phyloP scores from a whole-genome alignment of 2,113 vertebrate species.

The Hippocampus guttulatus region DNA sequence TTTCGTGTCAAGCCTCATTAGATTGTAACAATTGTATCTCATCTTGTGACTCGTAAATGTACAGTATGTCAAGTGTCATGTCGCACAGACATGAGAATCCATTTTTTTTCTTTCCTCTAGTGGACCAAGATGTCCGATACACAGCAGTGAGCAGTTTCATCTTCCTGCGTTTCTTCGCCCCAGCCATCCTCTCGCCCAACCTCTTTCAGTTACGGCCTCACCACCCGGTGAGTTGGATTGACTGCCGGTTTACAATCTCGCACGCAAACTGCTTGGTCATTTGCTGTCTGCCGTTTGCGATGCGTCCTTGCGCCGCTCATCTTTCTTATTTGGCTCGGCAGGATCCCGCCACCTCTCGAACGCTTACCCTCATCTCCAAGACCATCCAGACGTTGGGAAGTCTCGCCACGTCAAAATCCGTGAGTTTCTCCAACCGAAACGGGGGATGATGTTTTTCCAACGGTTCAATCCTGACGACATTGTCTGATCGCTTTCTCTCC shows the following conservation, averaged over 20 bases:
- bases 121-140: slow-evolving; percentile 90
- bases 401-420: slow-evolving; percentile 96
- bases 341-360: slow-evolving; percentile 92
- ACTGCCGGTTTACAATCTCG: neutral
- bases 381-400: slow-evolving; percentile 97
- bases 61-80: neutral
- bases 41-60: neutral
- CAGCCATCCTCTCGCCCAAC: slow-evolving; percentile 95
- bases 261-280: neutral
- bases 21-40: neutral
- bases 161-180: slow-evolving; percentile 96
- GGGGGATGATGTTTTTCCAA: neutral
- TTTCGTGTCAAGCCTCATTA: neutral
- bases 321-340: slow-evolving; percentile 37
- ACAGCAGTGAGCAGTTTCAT: slow-evolving; percentile 98
- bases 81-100: no score
- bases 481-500: neutral
- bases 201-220: slow-evolving; percentile 93
- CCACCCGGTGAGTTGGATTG: slow-evolving; percentile 82
- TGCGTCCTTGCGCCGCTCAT: neutral
- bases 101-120: slow-evolving; percentile 55
- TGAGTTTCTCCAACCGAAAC: slow-evolving; percentile 62
- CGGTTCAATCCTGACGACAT: neutral
- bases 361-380: slow-evolving; percentile 95
- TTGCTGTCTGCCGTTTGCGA: neutral